These are phyloP conservation scores for Cyanistes caeruleus DNA, from an alignment of 2,113 vertebrate species.

Conservation along the genomic window DNA sequence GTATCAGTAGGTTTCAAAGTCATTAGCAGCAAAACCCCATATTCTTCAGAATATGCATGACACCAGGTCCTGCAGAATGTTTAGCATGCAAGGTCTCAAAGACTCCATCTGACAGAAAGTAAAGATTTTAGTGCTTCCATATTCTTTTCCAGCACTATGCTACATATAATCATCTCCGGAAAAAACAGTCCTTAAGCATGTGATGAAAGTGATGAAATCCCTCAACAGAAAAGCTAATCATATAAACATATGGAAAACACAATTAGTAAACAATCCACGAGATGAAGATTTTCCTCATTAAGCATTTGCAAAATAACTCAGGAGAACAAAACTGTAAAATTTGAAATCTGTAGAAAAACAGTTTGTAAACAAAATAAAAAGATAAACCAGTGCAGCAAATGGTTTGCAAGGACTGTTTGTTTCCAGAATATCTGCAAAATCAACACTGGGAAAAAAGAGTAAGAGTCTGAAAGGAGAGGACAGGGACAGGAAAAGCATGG, in stretches of 20 bases:
- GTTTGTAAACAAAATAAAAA: constrained; percentile 4
- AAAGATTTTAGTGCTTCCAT: background rate
- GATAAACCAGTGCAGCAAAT: background rate
- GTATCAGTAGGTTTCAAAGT: background rate
- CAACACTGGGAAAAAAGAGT: background rate
- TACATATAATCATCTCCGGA: background rate
- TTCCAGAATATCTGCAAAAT: background rate
- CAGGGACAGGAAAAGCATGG: fast-evolving
- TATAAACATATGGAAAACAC: constrained; percentile 16
- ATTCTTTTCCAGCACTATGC: background rate
- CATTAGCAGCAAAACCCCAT: background rate
- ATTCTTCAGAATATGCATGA: background rate
- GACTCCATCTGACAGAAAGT: background rate
- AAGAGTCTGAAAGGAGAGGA: background rate
- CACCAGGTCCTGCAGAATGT: background rate
- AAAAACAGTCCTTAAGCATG: background rate
- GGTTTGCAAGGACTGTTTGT: background rate
- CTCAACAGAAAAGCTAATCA: background rate
- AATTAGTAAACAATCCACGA: background rate
- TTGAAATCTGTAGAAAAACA: background rate
- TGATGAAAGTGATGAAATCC: background rate
- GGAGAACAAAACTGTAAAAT: constrained; percentile 4
- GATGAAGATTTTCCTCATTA: background rate
- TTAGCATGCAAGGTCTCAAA: background rate
- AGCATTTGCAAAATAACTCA: background rate